Evolutionary conservation across 1,140 invertebrate species (phyloP).

Genomic region (Trichoplusia ni): DNA sequence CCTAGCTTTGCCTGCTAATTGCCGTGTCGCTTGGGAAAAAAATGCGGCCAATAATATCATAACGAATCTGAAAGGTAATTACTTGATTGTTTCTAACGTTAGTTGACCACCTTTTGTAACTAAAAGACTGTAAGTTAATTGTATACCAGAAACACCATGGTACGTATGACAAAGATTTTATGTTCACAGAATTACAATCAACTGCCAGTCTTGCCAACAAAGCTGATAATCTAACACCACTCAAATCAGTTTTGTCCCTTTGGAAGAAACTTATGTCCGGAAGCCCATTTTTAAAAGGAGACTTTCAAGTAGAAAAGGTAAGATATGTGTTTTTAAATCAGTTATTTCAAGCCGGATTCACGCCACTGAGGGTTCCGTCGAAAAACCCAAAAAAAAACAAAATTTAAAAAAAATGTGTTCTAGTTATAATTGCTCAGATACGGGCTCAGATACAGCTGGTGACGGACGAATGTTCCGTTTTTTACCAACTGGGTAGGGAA

Average conservation of each 20-base stretch:
- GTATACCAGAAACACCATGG: no score
- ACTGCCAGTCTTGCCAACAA: constrained; percentile 39
- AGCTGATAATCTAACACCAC: constrained; percentile 37
- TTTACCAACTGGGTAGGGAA: no score
- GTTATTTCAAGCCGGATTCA: no score
- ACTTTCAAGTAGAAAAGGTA: constrained; percentile 55
- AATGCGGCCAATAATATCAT: constrained; percentile 58
- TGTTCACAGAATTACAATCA: constrained; percentile 58
- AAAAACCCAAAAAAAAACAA: no score
- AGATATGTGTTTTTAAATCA: background rate
- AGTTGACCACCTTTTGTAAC: no score
- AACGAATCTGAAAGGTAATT: constrained; percentile 56
- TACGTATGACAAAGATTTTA: background rate
- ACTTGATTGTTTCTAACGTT: background rate
- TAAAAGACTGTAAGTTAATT: no score
- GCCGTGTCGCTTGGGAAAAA: constrained; percentile 65
- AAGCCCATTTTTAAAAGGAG: constrained; percentile 62
- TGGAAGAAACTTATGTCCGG: constrained; percentile 74
- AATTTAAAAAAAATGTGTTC: background rate
- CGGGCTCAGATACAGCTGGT: no score
- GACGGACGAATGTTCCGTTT: no score
- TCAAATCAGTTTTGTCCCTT: constrained; percentile 57
- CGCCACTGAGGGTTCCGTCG: no score
- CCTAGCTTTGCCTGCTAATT: constrained; percentile 65
- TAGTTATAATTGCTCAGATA: background rate